Base-by-base conservation (phyloP, 2,113 vertebrate species). In the western clawed frog (Xenopus tropicalis) region DNA sequence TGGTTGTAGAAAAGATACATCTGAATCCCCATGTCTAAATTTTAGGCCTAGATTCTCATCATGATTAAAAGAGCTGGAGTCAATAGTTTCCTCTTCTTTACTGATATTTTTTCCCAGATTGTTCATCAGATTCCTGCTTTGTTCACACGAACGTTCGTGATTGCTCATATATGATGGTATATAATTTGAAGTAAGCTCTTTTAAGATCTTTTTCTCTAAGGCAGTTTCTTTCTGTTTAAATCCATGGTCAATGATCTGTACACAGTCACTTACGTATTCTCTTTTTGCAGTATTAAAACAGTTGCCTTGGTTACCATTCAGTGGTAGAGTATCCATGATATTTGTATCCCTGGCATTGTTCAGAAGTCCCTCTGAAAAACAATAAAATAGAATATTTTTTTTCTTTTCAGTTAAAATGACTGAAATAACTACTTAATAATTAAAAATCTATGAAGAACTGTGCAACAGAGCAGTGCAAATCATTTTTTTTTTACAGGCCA, bases 281-380 rank as follows among this genome's bases (percentile, higher is more conserved):
- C 94, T 90, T 66, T 94, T 91, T 88, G 95, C 95, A 71, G 98
- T 91, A 89, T 94, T 96, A 92, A 98, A 99, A 88, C 93, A 98
- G 89, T 99, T 98, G 90, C 94, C 94, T 79, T 98, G 97, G 95
- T 96, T 98, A 99, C 97, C 97, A 99, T 99, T 99, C 95, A 99
- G 97, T 96, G 96, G 97, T 99, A 99, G 97, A 98, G 97, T 99
- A 99, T 98, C 97, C 97, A 97, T 99, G 94, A 97, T 95, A 98
- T 95, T 98, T 98, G 97, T 95, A 97, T 99, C 97, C 95, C 97
- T 96, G 94, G 97, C 96, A 98, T 98, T 99, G 96, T 98, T 98
- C 96, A 99, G 95, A 90, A 98, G 94, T 93, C 95, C 96, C 96
- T 99, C 97, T 99, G 96, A 85, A 92, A 93, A 87, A 93, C 79